Evolutionary conservation across 2,797 vertebrate genomes (phyloP), one percentile per base, ranked within the genome.

Genomic region (Helarctos malayanus): DNA sequence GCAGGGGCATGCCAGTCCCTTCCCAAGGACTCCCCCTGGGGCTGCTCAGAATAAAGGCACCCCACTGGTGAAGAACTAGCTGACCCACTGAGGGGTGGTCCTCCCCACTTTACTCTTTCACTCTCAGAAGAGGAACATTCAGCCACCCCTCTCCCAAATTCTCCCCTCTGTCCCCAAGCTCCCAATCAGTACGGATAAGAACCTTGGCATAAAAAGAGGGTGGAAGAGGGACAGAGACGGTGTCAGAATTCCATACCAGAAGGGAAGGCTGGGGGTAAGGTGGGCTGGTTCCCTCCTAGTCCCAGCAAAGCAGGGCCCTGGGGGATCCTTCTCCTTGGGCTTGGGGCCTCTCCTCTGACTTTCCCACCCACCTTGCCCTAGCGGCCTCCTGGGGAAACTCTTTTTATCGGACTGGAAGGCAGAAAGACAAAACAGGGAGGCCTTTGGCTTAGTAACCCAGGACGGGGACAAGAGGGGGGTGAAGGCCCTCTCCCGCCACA

Each of bases 21-120:
- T 57, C 56, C 56, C 35, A 29, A 23, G 3, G 41, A 21, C 15
- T 82, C 41, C 54, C 52, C 10, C 16, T 2, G 52, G 61, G 35
- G 18, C 49, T 79, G 49, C 59, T 80, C 80, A 65, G 80, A 65
- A 71, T 21, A 38, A 41, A 87, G 61, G 8, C 0, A 21, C 47
- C 27, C 23, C 35, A 47, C 23, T 1, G 57, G 27, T 69, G 32
- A 10, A 57, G 76, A 61, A 27, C 47, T 27, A 65, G 57, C 87
- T 85, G 19, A 23, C 29, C 19, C 1, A 1, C 1, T 0, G 15
- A 25, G 32, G 29, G 27, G 45, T 7, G 4, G 59, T 18, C 56
- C 25, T 56, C 41, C 52, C 41, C 2, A 1, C 57, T 32, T 59
- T 45, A 38, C 25, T 45, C 76, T 91, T 65, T 61, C 38, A 4